A percentile compares a stretch with the other conserved stretches of the same genome.
These are phyloP conservation scores for Lymantria dispar DNA, from an alignment of 2,888 invertebrate genomes.

Conservation along the genomic window DNA sequence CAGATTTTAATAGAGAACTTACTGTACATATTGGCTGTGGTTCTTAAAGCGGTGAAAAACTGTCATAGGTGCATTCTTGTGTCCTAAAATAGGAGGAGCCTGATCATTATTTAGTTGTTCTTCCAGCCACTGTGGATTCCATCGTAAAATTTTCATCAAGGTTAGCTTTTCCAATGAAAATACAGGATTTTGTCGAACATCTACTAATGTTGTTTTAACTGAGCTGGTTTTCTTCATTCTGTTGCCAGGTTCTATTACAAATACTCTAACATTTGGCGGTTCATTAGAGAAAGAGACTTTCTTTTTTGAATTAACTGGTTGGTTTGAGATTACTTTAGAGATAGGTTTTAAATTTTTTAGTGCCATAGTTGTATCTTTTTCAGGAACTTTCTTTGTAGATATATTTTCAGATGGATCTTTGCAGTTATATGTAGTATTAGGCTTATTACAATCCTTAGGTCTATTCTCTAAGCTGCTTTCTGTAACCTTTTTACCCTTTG, in stretches of 20 bases:
- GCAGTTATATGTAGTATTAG: constrained; percentile 21
- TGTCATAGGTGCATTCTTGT: constrained; percentile 68
- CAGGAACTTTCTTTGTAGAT: background rate
- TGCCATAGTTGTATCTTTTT: constrained; percentile 10
- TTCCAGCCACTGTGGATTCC: constrained; percentile 86
- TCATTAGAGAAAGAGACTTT: constrained; percentile 57
- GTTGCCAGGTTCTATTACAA: constrained; percentile 67
- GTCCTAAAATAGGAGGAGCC: constrained; percentile 81
- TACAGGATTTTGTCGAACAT: constrained; percentile 50
- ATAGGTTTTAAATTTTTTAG: constrained; percentile 48
- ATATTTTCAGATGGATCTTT: background rate
- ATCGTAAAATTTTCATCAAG: constrained; percentile 81
- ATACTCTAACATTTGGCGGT: constrained; percentile 46
- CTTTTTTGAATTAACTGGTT: constrained; percentile 50
- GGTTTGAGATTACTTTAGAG: constrained; percentile 56
- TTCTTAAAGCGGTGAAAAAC: constrained; percentile 80
- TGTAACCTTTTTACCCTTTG: constrained; percentile 8
- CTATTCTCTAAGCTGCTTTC: constrained; percentile 27
- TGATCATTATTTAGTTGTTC: constrained; percentile 73
- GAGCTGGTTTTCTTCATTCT: constrained; percentile 61
- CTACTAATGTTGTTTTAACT: constrained; percentile 51
- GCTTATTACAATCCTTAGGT: constrained; percentile 17
- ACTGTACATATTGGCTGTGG: constrained; percentile 84
- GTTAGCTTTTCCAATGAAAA: constrained; percentile 72
- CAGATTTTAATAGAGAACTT: constrained; percentile 33